Evolutionary conservation across 2,888 invertebrate species (phyloP).

Genomic region (Harpagoxenus sublaevis): DNA sequence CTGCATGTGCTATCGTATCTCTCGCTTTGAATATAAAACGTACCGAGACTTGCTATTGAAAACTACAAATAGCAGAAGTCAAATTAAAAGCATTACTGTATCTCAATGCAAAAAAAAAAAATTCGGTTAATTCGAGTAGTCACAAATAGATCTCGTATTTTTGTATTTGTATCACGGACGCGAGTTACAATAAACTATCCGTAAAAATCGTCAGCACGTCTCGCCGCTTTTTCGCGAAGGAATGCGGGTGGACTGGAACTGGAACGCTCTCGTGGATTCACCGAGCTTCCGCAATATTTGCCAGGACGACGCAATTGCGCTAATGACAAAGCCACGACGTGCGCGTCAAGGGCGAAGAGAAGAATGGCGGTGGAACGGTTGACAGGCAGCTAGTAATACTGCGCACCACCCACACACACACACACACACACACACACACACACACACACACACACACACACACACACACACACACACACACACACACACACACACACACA

Average conservation of each 20-base stretch:
- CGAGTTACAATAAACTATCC: neutral
- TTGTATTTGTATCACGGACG: neutral
- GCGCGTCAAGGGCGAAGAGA: conserved; percentile 28
- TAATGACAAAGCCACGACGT: conserved; percentile 63
- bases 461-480: neutral
- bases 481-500: no score
- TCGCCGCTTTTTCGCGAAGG: conserved; percentile 11
- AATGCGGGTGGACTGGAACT: conserved; percentile 14
- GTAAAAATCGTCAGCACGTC: neutral
- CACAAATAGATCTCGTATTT: neutral
- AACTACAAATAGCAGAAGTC: neutral
- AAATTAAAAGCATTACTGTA: neutral
- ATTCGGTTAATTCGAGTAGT: neutral
- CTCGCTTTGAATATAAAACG: neutral
- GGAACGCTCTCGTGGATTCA: neutral
- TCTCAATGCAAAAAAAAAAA: neutral
- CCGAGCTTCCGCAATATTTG: conserved; percentile 29
- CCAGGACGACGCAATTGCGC: conserved; percentile 47
- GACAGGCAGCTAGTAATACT: conserved; percentile 61
- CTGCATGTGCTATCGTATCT: neutral
- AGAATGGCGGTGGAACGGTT: conserved; percentile 46
- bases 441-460: neutral
- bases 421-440: neutral
- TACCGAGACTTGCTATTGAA: neutral
- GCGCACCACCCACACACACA: neutral